These are phyloP conservation scores for Nowickia ferox DNA, from an alignment of 2,888 invertebrate species.

Conservation along the genomic window DNA sequence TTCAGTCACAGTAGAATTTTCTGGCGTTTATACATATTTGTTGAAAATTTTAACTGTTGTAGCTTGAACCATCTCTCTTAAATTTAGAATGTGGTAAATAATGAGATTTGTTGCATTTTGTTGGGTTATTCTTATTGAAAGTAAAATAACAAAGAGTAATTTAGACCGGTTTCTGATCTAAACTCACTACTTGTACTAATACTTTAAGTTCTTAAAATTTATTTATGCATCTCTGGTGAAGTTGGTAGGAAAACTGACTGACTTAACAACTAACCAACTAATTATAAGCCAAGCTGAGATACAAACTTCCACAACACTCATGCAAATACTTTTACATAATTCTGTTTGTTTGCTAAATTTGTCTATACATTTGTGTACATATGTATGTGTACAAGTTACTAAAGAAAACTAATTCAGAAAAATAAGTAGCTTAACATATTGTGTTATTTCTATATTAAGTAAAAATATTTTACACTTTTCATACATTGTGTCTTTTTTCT, in stretches of 20 bases:
- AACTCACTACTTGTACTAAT: constrained; percentile 23
- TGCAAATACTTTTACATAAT: not conserved
- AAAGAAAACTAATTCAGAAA: constrained; percentile 60
- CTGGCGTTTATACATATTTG: too few species aligned
- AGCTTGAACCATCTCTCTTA: too few species aligned
- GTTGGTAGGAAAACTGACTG: constrained; percentile 50
- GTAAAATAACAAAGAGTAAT: not conserved
- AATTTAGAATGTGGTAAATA: too few species aligned
- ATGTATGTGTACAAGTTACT: constrained; percentile 23
- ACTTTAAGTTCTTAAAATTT: constrained; percentile 8
- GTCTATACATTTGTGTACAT: not conserved
- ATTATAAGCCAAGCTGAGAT: constrained; percentile 41
- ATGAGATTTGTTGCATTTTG: not conserved
- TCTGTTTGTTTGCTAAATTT: not conserved
- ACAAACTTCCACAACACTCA: constrained; percentile 5
- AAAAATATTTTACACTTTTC: constrained; percentile 42
- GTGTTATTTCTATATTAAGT: constrained; percentile 38
- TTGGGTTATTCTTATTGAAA: not conserved
- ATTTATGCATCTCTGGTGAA: constrained; percentile 21
- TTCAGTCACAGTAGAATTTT: too few species aligned
- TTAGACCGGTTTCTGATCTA: constrained; percentile 22
- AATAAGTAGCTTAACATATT: constrained; percentile 67
- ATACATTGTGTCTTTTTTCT: constrained; percentile 27
- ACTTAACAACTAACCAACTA: constrained; percentile 44
- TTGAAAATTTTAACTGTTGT: too few species aligned